These are phyloP conservation scores for Muscina levida DNA, from an alignment of 2,888 invertebrate genomes.

Conservation along the genomic window DNA sequence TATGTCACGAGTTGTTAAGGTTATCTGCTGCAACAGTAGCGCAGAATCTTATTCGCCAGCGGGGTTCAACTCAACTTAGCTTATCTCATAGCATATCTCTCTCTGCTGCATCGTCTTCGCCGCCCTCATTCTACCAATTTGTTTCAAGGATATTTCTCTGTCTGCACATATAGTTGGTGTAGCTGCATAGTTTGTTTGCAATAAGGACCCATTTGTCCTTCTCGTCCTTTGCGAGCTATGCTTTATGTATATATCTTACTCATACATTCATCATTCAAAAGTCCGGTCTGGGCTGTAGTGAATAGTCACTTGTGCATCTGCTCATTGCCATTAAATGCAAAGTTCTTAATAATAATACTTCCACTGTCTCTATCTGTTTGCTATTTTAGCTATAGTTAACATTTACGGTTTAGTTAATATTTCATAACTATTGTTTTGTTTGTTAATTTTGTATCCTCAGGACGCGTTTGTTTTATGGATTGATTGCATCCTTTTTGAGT, in stretches of 20 bases:
- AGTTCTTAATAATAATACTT: conserved; percentile 28
- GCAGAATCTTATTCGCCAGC: neutral
- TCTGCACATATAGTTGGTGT: neutral
- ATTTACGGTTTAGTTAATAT: conserved; percentile 46
- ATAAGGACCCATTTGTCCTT: conserved; percentile 7
- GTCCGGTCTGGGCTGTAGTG: conserved; percentile 53
- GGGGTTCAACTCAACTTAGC: too few species aligned
- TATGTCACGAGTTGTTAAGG: neutral
- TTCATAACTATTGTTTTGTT: conserved; percentile 36
- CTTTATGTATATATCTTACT: neutral
- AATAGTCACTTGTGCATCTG: conserved; percentile 18
- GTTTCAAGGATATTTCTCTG: conserved; percentile 40
- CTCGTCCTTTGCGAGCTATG: conserved; percentile 7
- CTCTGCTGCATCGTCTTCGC: conserved; percentile 4
- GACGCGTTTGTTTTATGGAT: conserved; percentile 49
- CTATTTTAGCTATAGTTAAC: conserved; percentile 22
- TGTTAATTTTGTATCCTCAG: conserved; percentile 56
- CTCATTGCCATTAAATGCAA: conserved; percentile 49
- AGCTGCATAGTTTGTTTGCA: conserved; percentile 36
- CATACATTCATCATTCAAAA: conserved; percentile 26
- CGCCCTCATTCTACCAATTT: too few species aligned
- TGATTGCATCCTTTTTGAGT: conserved; percentile 53
- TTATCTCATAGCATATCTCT: too few species aligned
- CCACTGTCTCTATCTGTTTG: conserved; percentile 1
- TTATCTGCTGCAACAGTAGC: neutral